Evolutionary conservation across 2,113 vertebrate genomes (phyloP).

Genomic region (Mola mola): DNA sequence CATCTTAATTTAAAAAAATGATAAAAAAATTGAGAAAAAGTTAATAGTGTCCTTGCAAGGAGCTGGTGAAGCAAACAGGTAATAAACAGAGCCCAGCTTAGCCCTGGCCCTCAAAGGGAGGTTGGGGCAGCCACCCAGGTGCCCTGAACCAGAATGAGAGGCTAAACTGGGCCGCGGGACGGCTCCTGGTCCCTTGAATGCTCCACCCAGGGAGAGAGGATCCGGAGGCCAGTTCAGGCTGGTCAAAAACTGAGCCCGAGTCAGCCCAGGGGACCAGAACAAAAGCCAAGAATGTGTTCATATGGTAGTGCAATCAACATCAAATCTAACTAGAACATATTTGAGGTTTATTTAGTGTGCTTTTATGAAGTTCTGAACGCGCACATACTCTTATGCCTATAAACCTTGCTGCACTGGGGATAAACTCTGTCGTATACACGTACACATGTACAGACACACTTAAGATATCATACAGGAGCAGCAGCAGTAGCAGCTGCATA

Average conservation of each 20-base stretch:
- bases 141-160: conserved; percentile 69
- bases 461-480: conserved; percentile 39
- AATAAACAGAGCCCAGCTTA: conserved; percentile 1
- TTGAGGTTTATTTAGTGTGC: conserved; percentile 38
- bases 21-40: too few species aligned
- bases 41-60: conserved; percentile 7
- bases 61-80: conserved; percentile 40
- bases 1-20: neutral
- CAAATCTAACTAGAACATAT: conserved; percentile 58
- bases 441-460: conserved; percentile 17
- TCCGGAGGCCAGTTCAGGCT: conserved; percentile 48
- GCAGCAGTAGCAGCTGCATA: conserved; percentile 64
- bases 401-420: conserved; percentile 48
- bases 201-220: conserved; percentile 50
- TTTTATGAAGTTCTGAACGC: conserved; percentile 44
- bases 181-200: conserved; percentile 40
- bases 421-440: conserved; percentile 32
- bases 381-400: conserved; percentile 29
- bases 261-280: conserved; percentile 58
- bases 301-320: conserved; percentile 73
- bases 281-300: conserved; percentile 74
- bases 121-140: conserved; percentile 61
- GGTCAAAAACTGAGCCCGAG: conserved; percentile 43
- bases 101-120: conserved; percentile 17
- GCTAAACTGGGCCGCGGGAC: conserved; percentile 66